A percentile compares a stretch with the other conserved stretches of the same genome.
phyloP scores from a whole-genome alignment of 2,113 vertebrate species.

The Fulmarus glacialis region DNA sequence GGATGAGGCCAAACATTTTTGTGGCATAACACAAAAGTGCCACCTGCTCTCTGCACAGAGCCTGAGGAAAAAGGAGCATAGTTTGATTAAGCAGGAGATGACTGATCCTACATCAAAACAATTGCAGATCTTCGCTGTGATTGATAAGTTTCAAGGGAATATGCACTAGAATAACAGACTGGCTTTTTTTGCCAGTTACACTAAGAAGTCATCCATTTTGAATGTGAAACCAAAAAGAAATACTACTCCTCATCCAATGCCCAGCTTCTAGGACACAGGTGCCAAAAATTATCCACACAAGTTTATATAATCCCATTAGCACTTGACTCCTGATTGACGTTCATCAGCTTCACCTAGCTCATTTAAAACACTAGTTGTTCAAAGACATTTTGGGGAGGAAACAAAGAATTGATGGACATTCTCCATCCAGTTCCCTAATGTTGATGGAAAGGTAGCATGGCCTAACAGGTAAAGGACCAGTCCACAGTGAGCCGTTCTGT shows the following conservation, averaged over 20 bases:
- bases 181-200: not conserved
- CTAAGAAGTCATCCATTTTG: not conserved
- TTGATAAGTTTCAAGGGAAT: not conserved
- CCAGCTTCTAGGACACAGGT: not conserved
- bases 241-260: not conserved
- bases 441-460: not conserved
- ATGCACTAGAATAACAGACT: not conserved
- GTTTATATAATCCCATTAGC: not conserved
- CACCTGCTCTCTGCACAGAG: not conserved
- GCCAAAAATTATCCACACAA: not conserved
- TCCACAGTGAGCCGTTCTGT: not conserved
- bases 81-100: not conserved
- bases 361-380: not conserved
- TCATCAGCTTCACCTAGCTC: not conserved
- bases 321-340: accelerated
- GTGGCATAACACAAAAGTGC: not conserved
- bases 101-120: not conserved
- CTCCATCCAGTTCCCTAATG: not conserved
- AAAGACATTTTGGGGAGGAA: not conserved
- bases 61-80: not conserved
- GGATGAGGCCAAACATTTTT: not conserved
- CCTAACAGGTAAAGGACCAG: not conserved
- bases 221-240: not conserved
- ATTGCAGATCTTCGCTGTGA: not conserved
- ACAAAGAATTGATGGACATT: not conserved